Percentiles rank a stretch among this genome's conserved stretches.
Conservation (phyloP, 2,113 vertebrate genomes). For the Anarhynchus alexandrinus region DNA sequence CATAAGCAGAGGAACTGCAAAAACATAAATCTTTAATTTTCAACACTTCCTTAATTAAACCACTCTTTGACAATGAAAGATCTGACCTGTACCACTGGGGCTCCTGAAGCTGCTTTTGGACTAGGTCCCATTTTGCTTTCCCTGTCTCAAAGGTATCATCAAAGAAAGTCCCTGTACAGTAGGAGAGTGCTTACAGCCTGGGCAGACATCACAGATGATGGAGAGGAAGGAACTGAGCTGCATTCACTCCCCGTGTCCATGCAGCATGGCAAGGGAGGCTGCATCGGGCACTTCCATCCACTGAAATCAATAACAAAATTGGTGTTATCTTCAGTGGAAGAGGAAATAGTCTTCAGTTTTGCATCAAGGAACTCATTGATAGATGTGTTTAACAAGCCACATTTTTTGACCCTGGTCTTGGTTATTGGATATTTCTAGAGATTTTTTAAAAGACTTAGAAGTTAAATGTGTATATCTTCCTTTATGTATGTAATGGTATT, state of each 20-base stretch:
- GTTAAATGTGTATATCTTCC: not conserved
- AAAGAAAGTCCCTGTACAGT: not conserved
- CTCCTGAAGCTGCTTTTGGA: not conserved
- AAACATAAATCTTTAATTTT: not conserved
- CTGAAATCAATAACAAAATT: not conserved
- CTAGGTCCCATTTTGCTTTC: not conserved
- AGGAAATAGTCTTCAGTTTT: not conserved
- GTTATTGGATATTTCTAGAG: not conserved
- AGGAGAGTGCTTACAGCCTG: not conserved
- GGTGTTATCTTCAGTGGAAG: not conserved
- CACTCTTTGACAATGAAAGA: not conserved
- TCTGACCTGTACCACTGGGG: not conserved
- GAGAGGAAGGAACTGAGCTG: not conserved
- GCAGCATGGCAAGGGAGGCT: not conserved
- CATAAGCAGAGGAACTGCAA: not conserved
- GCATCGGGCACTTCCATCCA: not conserved
- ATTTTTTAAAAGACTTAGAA: not conserved
- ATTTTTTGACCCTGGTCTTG: not conserved
- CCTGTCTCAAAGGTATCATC: rapidly evolving
- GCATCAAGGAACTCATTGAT: not conserved
- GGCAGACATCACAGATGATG: not conserved
- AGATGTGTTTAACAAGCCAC: not conserved
- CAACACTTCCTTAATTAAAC: not conserved
- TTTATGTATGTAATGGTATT: not conserved
- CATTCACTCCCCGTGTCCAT: not conserved